Base-by-base conservation (phyloP, 1,140 invertebrate species). In the Drosophila kepulauana region DNA sequence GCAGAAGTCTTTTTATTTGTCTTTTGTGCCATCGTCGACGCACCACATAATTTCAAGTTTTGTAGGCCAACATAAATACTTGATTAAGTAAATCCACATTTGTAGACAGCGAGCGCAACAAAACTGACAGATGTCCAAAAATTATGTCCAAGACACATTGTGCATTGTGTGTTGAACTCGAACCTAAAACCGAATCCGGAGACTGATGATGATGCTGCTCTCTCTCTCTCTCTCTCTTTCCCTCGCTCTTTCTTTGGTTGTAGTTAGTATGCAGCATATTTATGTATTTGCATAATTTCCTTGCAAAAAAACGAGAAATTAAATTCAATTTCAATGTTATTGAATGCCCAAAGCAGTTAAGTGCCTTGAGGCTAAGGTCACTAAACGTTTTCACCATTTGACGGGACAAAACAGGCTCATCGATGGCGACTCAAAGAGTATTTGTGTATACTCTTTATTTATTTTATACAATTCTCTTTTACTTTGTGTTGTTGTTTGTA, bases 61-160 rank as follows among this genome's bases (percentile, higher is more conserved):
- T 81, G 79, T 81, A 81, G 79, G 79, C 79, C 79, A 81, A 62
- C 79, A 81, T 81, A 81, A 81, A 81, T 78, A 81, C 79, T 81
- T 81, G 79, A 81, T 81, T 81, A 81, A 81, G 79, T 81, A 81
- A 81, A 81, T 81, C 79, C 79, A 81, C 79, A 81, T 81, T 81
- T 78, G 79, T 78, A 82, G 79, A 65, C 48, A 49, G 61, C 30
- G 46, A 49, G 61, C 30, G 46, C 30, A 49, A 81, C 78, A 81
- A 75, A 80, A 78, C 63, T 72, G 74, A 78, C 41, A 43, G 41
- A 67, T 72, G 79, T 25, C 20, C 58, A 11, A 58, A 58, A 58
- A 62, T 20, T n/a, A 62, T 62, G 58, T 62, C 28, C 46, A 16
- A 51, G 16, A 52, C 43, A 54, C 30, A 56, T 16, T 16, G 15